Conservation (phyloP, 2,888 invertebrate species). For the Drosophila paramelanica region DNA sequence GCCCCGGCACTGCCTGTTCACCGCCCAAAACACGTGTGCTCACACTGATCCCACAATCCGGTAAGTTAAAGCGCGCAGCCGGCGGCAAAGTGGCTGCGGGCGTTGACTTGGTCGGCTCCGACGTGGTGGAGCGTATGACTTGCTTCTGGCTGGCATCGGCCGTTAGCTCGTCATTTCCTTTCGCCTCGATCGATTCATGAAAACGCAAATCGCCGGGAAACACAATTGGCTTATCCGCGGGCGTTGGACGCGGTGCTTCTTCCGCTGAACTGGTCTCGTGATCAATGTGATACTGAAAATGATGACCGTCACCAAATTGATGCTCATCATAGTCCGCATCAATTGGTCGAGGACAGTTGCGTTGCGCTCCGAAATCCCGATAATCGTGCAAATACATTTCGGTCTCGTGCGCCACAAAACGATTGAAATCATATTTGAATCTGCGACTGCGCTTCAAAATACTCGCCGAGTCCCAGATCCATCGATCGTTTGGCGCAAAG, state of each 20-base stretch:
- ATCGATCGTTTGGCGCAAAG: slow-evolving; percentile 62
- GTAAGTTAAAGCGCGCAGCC: slow-evolving; percentile 47
- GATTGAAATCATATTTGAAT: slow-evolving; percentile 15
- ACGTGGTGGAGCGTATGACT: background rate
- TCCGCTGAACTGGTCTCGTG: slow-evolving; percentile 30
- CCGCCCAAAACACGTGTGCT: slow-evolving; percentile 85
- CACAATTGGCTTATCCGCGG: slow-evolving; percentile 60
- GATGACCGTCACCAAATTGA: slow-evolving; percentile 26
- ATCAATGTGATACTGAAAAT: slow-evolving; percentile 55
- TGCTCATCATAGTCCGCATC: slow-evolving; percentile 61
- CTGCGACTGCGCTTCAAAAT: slow-evolving; percentile 3
- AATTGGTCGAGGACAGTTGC: slow-evolving; percentile 81
- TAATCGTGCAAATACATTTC: slow-evolving; percentile 78
- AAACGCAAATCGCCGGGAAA: slow-evolving; percentile 76
- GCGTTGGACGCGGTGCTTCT: slow-evolving; percentile 25
- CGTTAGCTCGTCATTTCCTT: slow-evolving; percentile 11
- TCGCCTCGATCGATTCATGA: slow-evolving; percentile 36
- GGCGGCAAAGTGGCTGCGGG: background rate
- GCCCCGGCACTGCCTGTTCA: slow-evolving; percentile 84
- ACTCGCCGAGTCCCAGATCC: slow-evolving; percentile 79
- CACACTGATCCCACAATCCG: slow-evolving; percentile 81
- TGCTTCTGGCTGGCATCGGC: slow-evolving; percentile 15
- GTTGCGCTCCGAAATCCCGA: slow-evolving; percentile 77
- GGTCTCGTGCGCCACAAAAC: slow-evolving; percentile 30
- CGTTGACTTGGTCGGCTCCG: slow-evolving; percentile 4